Conservation (phyloP, 2,888 invertebrate genomes). For the Lasioglossum vierecki region DNA sequence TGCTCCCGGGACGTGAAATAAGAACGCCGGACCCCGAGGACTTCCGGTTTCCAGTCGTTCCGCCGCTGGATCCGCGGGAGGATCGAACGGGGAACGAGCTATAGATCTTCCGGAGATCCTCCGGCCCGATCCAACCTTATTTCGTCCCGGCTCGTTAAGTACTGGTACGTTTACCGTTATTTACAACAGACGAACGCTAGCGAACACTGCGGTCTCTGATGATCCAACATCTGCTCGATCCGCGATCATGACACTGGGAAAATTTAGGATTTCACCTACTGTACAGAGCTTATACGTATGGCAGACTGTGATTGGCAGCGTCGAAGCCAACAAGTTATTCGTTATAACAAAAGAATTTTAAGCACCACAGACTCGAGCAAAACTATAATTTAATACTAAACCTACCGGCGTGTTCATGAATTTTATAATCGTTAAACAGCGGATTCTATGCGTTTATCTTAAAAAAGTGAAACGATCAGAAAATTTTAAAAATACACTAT, state of each 20-base stretch:
- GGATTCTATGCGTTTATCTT: too few relatives aligned
- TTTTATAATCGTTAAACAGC: too few relatives aligned
- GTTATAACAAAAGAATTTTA: not conserved
- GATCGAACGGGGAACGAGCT: constrained; percentile 42
- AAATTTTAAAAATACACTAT: too few relatives aligned
- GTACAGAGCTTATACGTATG: not conserved
- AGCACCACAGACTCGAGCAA: not conserved
- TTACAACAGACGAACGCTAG: constrained; percentile 51
- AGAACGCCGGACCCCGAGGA: not conserved
- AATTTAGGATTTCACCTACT: not conserved
- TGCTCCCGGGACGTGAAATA: constrained; percentile 9
- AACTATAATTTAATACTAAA: not conserved
- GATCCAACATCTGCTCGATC: not conserved
- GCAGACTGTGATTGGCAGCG: not conserved
- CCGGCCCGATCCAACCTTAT: constrained; percentile 13
- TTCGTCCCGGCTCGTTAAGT: constrained; percentile 48
- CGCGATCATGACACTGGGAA: not conserved
- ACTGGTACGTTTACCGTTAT: constrained; percentile 51
- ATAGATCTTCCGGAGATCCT: not conserved
- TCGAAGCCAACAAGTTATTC: not conserved
- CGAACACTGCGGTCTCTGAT: not conserved
- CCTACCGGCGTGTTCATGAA: not conserved
- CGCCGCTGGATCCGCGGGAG: constrained; percentile 23
- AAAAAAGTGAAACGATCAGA: too few relatives aligned
- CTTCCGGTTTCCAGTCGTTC: constrained; percentile 23